Evolutionary conservation across 2,888 invertebrate species (phyloP).

Genomic region (Patella caerulea): DNA sequence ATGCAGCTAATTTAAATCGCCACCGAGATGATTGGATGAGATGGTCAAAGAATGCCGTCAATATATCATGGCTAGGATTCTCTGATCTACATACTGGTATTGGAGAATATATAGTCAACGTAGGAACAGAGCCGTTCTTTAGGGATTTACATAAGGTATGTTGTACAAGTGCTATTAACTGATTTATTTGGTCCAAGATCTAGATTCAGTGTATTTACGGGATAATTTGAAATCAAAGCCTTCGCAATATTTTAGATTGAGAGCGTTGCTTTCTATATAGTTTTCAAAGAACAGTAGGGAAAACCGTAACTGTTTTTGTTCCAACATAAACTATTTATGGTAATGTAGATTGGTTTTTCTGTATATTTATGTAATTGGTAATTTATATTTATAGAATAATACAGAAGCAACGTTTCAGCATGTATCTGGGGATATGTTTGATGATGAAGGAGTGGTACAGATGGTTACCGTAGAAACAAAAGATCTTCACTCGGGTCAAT

Average conservation of each 20-base stretch:
- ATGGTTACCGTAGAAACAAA: not conserved
- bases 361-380: no score
- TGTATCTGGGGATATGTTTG: no score
- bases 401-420: no score
- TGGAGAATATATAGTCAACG: not conserved
- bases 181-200: not conserved
- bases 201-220: not conserved
- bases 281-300: no score
- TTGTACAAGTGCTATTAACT: not conserved
- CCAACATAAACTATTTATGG: no score
- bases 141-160: not conserved
- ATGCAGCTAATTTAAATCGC: not conserved
- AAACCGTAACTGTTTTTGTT: no score
- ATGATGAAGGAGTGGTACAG: not conserved
- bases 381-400: no score
- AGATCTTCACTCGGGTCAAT: not conserved
- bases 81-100: slow-evolving; percentile 3
- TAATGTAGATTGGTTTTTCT: no score
- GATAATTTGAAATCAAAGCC: not conserved
- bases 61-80: slow-evolving; percentile 1
- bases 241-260: no score
- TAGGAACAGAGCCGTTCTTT: not conserved
- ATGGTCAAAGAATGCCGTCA: not conserved
- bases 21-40: not conserved
- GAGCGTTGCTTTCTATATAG: no score